Evolutionary conservation across 2,113 vertebrate genomes (phyloP).

Genomic region (Melanerpes aurifrons): DNA sequence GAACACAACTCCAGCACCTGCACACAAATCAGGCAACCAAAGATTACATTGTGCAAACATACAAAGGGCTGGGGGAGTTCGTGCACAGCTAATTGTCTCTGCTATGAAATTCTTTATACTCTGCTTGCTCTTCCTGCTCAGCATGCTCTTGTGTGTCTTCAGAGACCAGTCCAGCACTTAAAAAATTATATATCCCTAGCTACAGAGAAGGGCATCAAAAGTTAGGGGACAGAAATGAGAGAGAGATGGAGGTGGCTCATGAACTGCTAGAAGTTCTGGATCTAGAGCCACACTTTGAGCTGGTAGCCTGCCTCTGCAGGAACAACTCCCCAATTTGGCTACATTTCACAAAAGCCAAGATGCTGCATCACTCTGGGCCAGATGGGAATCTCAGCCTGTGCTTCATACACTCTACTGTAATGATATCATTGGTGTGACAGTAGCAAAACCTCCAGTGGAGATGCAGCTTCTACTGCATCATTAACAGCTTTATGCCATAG

Average conservation of each 20-base stretch:
- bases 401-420: background rate
- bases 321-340: background rate
- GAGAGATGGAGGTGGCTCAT: fast-evolving
- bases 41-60: background rate
- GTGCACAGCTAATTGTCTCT: background rate
- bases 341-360: background rate
- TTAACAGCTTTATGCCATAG: background rate
- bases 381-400: background rate
- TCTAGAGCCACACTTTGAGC: background rate
- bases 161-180: background rate
- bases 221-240: background rate
- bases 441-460: background rate
- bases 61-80: background rate
- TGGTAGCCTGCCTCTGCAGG: background rate
- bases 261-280: background rate
- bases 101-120: background rate
- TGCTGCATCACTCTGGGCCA: background rate
- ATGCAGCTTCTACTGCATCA: background rate
- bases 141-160: background rate
- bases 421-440: background rate
- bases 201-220: background rate
- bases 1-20: background rate
- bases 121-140: background rate
- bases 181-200: background rate
- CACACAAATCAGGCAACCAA: background rate